A percentile compares a stretch with the other conserved stretches of the same genome.
Evolutionary conservation across 2,113 vertebrate species (phyloP).

Genomic region (Eurypyga helias): DNA sequence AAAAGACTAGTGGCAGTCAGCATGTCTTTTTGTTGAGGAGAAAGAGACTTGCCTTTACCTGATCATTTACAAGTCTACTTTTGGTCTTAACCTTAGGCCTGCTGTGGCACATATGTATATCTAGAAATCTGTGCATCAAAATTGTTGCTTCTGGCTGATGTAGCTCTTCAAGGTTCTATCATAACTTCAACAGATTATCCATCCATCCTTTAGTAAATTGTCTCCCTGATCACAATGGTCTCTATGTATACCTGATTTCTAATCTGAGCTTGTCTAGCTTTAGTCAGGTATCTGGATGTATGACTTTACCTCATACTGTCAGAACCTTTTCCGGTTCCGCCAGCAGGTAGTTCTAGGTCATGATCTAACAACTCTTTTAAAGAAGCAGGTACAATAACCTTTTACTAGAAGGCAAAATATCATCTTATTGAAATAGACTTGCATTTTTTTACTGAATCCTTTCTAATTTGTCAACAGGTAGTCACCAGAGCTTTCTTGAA

Average conservation of each 20-base stretch:
- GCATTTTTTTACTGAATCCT: neutral
- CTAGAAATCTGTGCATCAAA: neutral
- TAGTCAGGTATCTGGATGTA: neutral
- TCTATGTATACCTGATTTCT: neutral
- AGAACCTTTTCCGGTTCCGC: neutral
- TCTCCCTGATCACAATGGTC: neutral
- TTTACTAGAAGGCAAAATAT: neutral
- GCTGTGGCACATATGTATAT: neutral
- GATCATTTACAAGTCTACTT: neutral
- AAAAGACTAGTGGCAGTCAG: neutral
- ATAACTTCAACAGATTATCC: neutral
- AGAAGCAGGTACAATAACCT: neutral
- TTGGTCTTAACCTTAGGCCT: neutral
- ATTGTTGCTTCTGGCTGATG: neutral
- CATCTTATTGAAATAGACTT: neutral
- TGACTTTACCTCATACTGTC: neutral
- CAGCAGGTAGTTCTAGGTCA: neutral
- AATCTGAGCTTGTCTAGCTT: neutral
- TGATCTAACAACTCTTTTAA: neutral
- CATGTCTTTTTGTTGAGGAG: neutral
- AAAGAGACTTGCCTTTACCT: neutral
- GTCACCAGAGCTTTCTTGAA: neutral
- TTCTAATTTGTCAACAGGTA: conserved; percentile 16
- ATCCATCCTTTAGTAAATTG: neutral
- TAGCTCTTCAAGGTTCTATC: neutral